Evolutionary conservation across 2,888 invertebrate species (phyloP), one percentile per base, ranked within the genome.

Genomic region (Helicoverpa assulta): DNA sequence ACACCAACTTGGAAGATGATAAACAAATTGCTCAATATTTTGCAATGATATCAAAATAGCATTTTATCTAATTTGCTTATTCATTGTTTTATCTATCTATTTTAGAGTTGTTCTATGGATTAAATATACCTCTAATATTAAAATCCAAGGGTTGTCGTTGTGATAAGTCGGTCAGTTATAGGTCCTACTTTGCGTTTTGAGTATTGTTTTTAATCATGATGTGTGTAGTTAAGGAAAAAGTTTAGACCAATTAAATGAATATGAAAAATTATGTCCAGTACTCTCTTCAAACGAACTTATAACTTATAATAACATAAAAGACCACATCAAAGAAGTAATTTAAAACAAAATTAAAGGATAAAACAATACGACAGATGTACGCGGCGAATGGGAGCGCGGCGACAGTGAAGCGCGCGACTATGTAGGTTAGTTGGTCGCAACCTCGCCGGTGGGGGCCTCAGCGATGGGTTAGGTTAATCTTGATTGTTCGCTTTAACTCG

Each of bases 341-440:
- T 53, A 16, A 14, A 47, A 72, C 7, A 26, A 68, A 73, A 64
- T 73, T 65, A 59, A 82, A 82, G 61, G 68, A 79, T 80, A 70
- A 66, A 68, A 73, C 60, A 73, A 59, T 72, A 73, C 80, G 81
- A 82, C 74, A 79, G 76, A 74, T 67, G 66, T 79, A 68, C 70
- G 79, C 60, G 72, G 67, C 58, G 67, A 82, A 82, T 70, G 81
- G 75, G 85, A 84, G 58, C 85, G 64, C 73, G 74, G 83, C 85
- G 82, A 85, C 82, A 85, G 82, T 73, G 79, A 73, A 73, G 81
- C 73, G 84, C 80, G 71, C 84, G 73, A 65, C 80, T 82, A 82
- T 82, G 77, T 82, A 53, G 82, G 82, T 82, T 74, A 82, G 83
- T 84, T 82, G 85, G 82, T 80, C 84, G 19, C 76, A 83, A 80